Conservation (phyloP, 1,140 invertebrate genomes). For the Dendroctonus valens region DNA sequence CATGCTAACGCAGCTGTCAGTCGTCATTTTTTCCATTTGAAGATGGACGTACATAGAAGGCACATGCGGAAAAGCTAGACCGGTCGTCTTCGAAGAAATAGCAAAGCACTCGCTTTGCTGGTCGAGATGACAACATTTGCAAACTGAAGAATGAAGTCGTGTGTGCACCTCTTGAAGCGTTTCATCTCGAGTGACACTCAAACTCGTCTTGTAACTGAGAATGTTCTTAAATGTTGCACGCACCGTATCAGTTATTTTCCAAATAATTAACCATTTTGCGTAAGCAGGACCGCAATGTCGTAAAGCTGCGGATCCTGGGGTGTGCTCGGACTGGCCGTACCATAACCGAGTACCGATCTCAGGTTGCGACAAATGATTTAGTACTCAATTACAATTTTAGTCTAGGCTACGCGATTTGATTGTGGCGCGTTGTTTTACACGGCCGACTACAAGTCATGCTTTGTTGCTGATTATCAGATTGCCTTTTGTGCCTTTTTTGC, state of each 20-base stretch:
- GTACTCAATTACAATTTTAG: constrained; percentile 24
- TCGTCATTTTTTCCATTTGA: constrained; percentile 2
- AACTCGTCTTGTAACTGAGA: background rate
- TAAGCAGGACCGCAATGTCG: too few species aligned
- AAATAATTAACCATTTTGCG: too few species aligned
- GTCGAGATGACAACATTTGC: constrained; percentile 1
- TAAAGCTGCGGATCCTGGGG: too few species aligned
- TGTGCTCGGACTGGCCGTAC: too few species aligned
- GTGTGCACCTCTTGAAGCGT: constrained; percentile 19
- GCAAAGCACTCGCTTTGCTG: constrained; percentile 2
- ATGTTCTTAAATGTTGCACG: too few species aligned
- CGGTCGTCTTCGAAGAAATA: constrained; percentile 1
- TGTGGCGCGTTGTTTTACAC: constrained; percentile 22
- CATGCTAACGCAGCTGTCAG: constrained; percentile 1
- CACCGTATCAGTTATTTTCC: too few species aligned
- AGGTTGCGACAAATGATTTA: constrained; percentile 26
- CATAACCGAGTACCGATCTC: background rate
- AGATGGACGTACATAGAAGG: constrained; percentile 12
- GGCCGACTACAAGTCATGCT: constrained; percentile 16
- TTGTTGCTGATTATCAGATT: constrained; percentile 9
- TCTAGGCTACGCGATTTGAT: constrained; percentile 12
- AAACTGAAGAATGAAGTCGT: constrained; percentile 16
- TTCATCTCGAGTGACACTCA: constrained; percentile 20
- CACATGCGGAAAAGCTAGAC: constrained; percentile 11
- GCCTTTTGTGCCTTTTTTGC: too few species aligned